These are phyloP conservation scores for Microctenopoma steveboyesi DNA, from an alignment of 2,797 vertebrate genomes.

Conservation along the genomic window DNA sequence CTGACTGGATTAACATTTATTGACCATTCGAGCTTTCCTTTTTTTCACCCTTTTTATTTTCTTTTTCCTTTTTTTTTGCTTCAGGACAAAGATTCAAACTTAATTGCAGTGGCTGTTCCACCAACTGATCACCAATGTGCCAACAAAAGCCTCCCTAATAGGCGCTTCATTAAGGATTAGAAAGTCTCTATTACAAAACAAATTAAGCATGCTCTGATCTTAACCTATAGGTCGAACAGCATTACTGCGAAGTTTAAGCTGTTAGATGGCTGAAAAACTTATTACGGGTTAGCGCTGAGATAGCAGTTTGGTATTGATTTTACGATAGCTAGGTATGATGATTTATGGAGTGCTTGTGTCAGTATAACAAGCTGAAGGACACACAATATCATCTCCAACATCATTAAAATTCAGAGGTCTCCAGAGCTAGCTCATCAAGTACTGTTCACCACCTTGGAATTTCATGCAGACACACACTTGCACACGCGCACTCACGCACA, in stretches of 20 bases:
- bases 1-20: slow-evolving; percentile 99
- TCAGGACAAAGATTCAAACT: slow-evolving; percentile 95
- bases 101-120: slow-evolving; percentile 97
- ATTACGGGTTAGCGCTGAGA: slow-evolving; percentile 98
- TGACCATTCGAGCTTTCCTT: slow-evolving; percentile 93
- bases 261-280: slow-evolving; percentile 96
- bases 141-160: slow-evolving; percentile 98
- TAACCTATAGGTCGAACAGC: slow-evolving; percentile 94
- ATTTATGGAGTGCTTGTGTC: slow-evolving; percentile 99
- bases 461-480: slow-evolving; percentile 60
- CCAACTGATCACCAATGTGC: slow-evolving; percentile 97
- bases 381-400: slow-evolving; percentile 99
- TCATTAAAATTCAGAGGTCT: slow-evolving; percentile 99
- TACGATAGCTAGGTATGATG: slow-evolving; percentile 99
- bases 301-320: slow-evolving; percentile 99
- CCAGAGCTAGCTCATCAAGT: slow-evolving; percentile 98
- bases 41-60: slow-evolving; percentile 28
- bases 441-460: slow-evolving; percentile 91
- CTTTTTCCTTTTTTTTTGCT: slow-evolving; percentile 79
- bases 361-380: slow-evolving; percentile 99
- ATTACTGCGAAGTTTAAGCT: slow-evolving; percentile 97
- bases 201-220: slow-evolving; percentile 98
- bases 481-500: slow-evolving; percentile 43
- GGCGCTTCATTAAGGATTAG: slow-evolving; percentile 97
- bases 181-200: slow-evolving; percentile 99